Percentiles rank a stretch among this genome's conserved stretches.
phyloP scores from a whole-genome alignment of 2,888 invertebrate species.

The Hemaris fuciformis region DNA sequence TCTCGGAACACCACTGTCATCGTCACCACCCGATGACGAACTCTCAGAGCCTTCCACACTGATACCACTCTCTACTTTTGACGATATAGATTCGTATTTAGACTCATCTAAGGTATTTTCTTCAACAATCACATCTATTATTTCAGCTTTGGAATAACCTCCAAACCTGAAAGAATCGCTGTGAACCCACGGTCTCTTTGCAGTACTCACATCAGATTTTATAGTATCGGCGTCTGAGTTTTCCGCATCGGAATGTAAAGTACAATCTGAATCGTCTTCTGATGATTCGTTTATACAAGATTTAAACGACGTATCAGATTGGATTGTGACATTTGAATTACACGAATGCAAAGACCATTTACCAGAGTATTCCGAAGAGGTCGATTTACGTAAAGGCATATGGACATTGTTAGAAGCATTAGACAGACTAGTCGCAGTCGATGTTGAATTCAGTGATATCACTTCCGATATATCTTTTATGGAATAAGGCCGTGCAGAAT shows the following conservation, averaged over 20 bases:
- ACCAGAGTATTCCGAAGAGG: constrained; percentile 75
- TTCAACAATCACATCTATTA: constrained; percentile 52
- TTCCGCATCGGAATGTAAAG: constrained; percentile 70
- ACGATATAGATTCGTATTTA: constrained; percentile 51
- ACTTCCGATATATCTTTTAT: constrained; percentile 72
- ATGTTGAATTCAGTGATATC: constrained; percentile 65
- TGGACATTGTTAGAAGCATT: constrained; percentile 62
- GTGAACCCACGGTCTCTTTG: constrained; percentile 73
- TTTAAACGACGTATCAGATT: constrained; percentile 68
- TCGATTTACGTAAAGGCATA: constrained; percentile 64
- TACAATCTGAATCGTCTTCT: constrained; percentile 64
- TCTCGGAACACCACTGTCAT: constrained; percentile 72
- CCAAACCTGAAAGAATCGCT: constrained; percentile 73
- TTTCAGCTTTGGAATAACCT: constrained; percentile 46
- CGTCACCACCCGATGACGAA: constrained; percentile 65
- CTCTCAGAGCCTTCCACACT: constrained; percentile 62
- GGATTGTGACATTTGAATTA: constrained; percentile 66
- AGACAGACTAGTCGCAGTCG: constrained; percentile 55
- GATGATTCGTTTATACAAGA: constrained; percentile 69
- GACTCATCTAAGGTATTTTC: constrained; percentile 46
- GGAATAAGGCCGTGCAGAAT: constrained; percentile 63
- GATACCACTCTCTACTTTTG: constrained; percentile 69
- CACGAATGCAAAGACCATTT: constrained; percentile 72
- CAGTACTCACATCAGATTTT: constrained; percentile 65
- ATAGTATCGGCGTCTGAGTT: constrained; percentile 69